These are phyloP conservation scores for honey bee (Apis mellifera) DNA, from an alignment of 1,140 invertebrate genomes.

Conservation along the genomic window Amel_HAv3.1 CM009933.2:9439001-9439500, in stretches of 20 bases:
- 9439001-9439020: background rate
- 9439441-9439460: too few relatives aligned
- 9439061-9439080: slow-evolving; percentile 3
- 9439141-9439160: slow-evolving; percentile 11
- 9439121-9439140: too few relatives aligned
- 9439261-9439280: background rate
- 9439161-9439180: slow-evolving; percentile 14
- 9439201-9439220: slow-evolving; percentile 26
- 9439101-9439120: background rate
- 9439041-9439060: background rate
- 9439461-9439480: too few relatives aligned
- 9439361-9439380: background rate
- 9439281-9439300: slow-evolving; percentile 2
- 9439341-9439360: background rate
- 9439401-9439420: background rate
- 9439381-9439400: background rate
- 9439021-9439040: background rate
- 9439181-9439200: slow-evolving; percentile 29
- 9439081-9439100: background rate
- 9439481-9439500: background rate
- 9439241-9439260: slow-evolving; percentile 23
- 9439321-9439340: background rate
- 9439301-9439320: slow-evolving; percentile 2
- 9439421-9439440: background rate
- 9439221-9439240: slow-evolving; percentile 31